These are phyloP conservation scores for Dysidea cf. avara DNA, from an alignment of 37 sponge, comb jelly and placozoan genomes.

Conservation along the genomic window DNA sequence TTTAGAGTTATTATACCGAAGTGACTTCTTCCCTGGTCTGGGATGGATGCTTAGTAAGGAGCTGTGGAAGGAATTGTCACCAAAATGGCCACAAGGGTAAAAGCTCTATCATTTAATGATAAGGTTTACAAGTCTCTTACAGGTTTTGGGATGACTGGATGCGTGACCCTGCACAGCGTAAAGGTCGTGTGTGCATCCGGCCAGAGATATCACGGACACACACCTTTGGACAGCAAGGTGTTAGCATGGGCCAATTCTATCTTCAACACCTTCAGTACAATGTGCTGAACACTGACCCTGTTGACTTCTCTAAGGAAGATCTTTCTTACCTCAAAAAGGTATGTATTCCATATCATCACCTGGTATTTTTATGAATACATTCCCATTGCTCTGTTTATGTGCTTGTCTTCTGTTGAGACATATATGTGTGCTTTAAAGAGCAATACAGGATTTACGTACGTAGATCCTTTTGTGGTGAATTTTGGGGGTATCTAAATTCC, in stretches of 20 bases:
- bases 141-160: conserved; percentile 98
- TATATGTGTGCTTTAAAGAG: not conserved
- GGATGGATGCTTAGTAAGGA: conserved; percentile 87
- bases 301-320: conserved; percentile 63
- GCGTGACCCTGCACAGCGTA: conserved; percentile 80
- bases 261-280: conserved; percentile 56
- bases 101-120: not conserved
- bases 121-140: not conserved
- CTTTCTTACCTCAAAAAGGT: conserved; percentile 65
- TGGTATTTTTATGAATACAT: no score
- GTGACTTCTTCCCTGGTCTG: conserved; percentile 94
- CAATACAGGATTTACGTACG: no score
- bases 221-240: conserved; percentile 78
- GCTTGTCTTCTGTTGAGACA: not conserved
- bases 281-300: conserved; percentile 50
- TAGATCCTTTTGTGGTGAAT: no score
- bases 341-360: not conserved
- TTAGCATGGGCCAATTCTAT: conserved; percentile 77
- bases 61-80: conserved; percentile 81
- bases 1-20: conserved; percentile 69
- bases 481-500: no score
- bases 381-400: not conserved
- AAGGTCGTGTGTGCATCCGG: conserved; percentile 81
- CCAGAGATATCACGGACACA: conserved; percentile 87
- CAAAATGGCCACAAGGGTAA: conserved; percentile 85